These are phyloP conservation scores for Setophaga coronata DNA, from an alignment of 2,113 vertebrate genomes.

Conservation along the genomic window DNA sequence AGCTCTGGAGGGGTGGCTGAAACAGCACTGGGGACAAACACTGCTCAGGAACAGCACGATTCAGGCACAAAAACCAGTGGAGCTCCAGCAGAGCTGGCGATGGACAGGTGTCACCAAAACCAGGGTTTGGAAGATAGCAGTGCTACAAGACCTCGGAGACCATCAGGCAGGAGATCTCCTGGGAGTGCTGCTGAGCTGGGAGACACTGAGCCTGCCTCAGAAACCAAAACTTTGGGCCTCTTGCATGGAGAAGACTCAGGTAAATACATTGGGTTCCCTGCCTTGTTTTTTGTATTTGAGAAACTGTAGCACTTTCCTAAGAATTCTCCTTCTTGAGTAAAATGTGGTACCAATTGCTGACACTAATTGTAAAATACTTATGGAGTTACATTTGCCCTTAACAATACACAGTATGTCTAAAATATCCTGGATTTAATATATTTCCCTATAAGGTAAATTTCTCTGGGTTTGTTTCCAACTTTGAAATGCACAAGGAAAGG, in stretches of 20 bases:
- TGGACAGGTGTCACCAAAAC: fast-evolving
- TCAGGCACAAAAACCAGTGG: neutral
- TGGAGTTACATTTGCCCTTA: neutral
- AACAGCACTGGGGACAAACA: neutral
- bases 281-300: neutral
- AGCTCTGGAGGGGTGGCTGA: neutral
- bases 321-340: neutral
- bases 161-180: constrained; percentile 43
- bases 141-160: neutral
- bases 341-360: neutral
- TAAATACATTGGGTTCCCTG: neutral
- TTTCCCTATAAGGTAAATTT: neutral
- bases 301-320: neutral
- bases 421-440: neutral
- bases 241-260: neutral
- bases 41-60: fast-evolving
- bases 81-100: neutral
- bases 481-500: neutral
- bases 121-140: neutral
- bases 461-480: neutral
- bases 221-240: neutral
- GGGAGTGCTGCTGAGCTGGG: neutral
- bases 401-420: neutral
- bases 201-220: neutral
- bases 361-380: neutral